Conservation (phyloP, 2,888 invertebrate species). For the Caenorhabditis doughertyi region DNA sequence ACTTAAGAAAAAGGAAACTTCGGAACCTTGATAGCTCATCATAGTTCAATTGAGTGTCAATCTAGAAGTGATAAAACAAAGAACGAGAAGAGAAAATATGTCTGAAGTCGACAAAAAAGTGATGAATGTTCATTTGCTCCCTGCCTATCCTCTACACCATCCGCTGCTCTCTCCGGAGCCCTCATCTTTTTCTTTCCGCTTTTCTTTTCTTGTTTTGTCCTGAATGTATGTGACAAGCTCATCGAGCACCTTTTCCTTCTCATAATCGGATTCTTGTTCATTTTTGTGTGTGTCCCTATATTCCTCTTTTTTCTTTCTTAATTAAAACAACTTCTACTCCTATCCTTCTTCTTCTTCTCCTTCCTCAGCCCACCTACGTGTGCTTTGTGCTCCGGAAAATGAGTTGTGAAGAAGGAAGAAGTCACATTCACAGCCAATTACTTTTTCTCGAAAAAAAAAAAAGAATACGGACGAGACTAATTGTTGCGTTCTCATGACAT, state of each 20-base stretch:
- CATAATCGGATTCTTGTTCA: conserved; percentile 62
- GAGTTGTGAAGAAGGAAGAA: conserved; percentile 5
- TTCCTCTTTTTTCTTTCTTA: conserved; percentile 35
- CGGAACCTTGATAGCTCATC: too few relatives aligned
- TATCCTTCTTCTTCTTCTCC: background rate
- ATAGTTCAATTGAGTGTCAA: background rate
- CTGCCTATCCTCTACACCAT: background rate
- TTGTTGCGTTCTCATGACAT: conserved; percentile 36
- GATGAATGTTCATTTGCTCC: conserved; percentile 55
- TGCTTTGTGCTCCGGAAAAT: conserved; percentile 33
- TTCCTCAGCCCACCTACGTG: conserved; percentile 42
- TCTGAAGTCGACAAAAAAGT: conserved; percentile 36
- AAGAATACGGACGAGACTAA: conserved; percentile 8
- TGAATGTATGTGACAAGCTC: conserved; percentile 63
- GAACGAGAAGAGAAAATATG: conserved; percentile 19
- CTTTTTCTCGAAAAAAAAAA: conserved; percentile 14
- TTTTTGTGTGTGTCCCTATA: conserved; percentile 32
- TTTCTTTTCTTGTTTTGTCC: conserved; percentile 53
- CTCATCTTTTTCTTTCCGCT: conserved; percentile 39
- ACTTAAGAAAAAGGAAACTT: too few relatives aligned
- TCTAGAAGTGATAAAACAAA: conserved; percentile 31
- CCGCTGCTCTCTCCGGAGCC: conserved; percentile 23
- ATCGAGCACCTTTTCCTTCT: conserved; percentile 47
- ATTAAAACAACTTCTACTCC: conserved; percentile 34
- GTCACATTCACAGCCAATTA: conserved; percentile 56